Conservation (phyloP, 1,140 invertebrate genomes). For the Drosophila murphyi region DNA sequence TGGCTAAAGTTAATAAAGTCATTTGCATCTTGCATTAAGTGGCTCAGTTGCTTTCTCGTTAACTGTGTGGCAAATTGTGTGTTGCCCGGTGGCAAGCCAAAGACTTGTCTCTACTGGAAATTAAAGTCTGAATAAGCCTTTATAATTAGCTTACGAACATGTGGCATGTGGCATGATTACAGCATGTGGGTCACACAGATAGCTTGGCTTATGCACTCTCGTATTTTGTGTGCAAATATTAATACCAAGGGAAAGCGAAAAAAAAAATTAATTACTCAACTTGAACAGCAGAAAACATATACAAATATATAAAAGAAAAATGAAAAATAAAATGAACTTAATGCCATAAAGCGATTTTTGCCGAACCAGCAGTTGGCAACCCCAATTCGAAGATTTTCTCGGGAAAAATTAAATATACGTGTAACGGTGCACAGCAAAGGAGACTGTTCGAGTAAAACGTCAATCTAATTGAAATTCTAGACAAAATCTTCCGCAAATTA, state of each 20-base stretch:
- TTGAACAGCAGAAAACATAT: constrained; percentile 8
- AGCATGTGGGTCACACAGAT: constrained; percentile 28
- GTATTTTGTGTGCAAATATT: neutral
- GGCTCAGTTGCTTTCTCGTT: constrained; percentile 37
- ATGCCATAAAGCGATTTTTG: constrained; percentile 45
- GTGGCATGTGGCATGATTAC: too few species aligned
- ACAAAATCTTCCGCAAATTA: constrained; percentile 84
- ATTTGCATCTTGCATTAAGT: constrained; percentile 80
- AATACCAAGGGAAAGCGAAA: neutral
- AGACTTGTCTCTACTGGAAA: constrained; percentile 12
- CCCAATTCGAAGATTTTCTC: constrained; percentile 17
- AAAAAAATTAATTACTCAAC: constrained; percentile 40
- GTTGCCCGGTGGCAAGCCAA: neutral
- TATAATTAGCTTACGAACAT: constrained; percentile 25
- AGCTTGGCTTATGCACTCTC: constrained; percentile 1
- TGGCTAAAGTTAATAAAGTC: constrained; percentile 78
- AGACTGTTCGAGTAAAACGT: constrained; percentile 44
- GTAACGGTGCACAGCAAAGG: neutral
- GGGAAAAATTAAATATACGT: constrained; percentile 20
- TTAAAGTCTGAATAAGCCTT: constrained; percentile 17
- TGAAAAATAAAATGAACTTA: constrained; percentile 10
- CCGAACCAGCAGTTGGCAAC: constrained; percentile 18
- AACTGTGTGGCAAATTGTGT: constrained; percentile 1
- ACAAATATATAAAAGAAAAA: constrained; percentile 7
- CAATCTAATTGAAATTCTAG: constrained; percentile 84